Percentiles rank a stretch among this genome's conserved stretches.
Conservation (phyloP, 2,797 vertebrate species). For the Perodicticus potto region DNA sequence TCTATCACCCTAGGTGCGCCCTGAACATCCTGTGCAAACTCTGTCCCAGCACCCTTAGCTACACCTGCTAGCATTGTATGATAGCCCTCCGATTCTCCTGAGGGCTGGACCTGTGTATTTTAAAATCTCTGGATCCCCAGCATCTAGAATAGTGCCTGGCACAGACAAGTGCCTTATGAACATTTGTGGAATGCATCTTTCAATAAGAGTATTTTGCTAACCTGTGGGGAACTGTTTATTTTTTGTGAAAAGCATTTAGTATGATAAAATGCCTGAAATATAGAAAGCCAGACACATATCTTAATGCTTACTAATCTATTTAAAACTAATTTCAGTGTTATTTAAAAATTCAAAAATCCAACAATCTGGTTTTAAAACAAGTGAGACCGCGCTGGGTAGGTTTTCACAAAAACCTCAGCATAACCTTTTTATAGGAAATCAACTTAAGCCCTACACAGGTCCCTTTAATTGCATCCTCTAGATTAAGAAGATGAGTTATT, state of each 20-base stretch:
- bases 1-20: background rate
- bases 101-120: background rate
- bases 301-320: constrained; percentile 44
- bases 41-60: background rate
- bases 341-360: constrained; percentile 47
- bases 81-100: background rate
- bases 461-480: constrained; percentile 53
- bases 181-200: background rate
- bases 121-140: background rate
- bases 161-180: background rate
- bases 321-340: constrained; percentile 34
- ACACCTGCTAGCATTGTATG: background rate
- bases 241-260: constrained; percentile 32
- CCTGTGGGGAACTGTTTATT: background rate
- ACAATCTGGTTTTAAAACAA: constrained; percentile 22
- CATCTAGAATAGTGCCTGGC: background rate
- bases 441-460: constrained; percentile 44
- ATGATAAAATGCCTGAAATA: constrained; percentile 10
- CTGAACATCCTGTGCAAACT: background rate
- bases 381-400: background rate
- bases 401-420: constrained; percentile 17
- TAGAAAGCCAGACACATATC: background rate
- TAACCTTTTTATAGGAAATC: constrained; percentile 66
- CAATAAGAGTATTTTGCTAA: background rate
- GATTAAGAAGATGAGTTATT: constrained; percentile 63